Conservation (phyloP, 1,140 invertebrate species). For the Danaus plexippus region DNA sequence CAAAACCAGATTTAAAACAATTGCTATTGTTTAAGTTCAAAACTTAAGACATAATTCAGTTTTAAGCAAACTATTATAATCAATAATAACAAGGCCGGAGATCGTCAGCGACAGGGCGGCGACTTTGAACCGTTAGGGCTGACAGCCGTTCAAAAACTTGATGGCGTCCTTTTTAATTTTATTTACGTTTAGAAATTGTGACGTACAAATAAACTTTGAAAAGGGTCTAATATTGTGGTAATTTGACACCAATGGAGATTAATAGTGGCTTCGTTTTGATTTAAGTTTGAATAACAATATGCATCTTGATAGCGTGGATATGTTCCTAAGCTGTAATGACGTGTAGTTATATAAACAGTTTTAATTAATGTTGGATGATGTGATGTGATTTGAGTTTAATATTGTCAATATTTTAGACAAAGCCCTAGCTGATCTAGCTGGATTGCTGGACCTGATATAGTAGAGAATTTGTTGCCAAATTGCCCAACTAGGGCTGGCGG, state of each 20-base stretch:
- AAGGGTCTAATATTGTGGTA: constrained; percentile 3
- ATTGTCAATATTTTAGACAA: too few relatives aligned
- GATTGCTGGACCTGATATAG: constrained; percentile 13
- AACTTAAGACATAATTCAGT: too few relatives aligned
- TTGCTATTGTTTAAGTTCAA: too few relatives aligned
- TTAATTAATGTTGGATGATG: too few relatives aligned
- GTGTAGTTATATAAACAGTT: too few relatives aligned
- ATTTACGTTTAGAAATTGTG: not conserved
- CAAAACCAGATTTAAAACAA: too few relatives aligned
- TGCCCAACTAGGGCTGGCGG: constrained; percentile 32
- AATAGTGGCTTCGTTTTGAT: too few relatives aligned
- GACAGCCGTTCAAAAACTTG: constrained; percentile 4
- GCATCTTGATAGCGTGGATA: too few relatives aligned
- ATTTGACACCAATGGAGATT: too few relatives aligned
- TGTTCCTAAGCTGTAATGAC: too few relatives aligned
- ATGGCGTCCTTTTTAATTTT: constrained; percentile 3
- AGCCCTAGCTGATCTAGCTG: constrained; percentile 14
- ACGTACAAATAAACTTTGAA: constrained; percentile 1
- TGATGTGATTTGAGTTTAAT: too few relatives aligned
- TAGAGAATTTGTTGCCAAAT: constrained; percentile 39
- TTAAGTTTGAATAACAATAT: too few relatives aligned
- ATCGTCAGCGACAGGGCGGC: constrained; percentile 32
- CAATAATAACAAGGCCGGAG: constrained; percentile 29
- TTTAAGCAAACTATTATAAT: constrained; percentile 14
- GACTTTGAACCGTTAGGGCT: constrained; percentile 31